phyloP scores from a whole-genome alignment of 2,888 invertebrate species.

The Euproctis similis region DNA sequence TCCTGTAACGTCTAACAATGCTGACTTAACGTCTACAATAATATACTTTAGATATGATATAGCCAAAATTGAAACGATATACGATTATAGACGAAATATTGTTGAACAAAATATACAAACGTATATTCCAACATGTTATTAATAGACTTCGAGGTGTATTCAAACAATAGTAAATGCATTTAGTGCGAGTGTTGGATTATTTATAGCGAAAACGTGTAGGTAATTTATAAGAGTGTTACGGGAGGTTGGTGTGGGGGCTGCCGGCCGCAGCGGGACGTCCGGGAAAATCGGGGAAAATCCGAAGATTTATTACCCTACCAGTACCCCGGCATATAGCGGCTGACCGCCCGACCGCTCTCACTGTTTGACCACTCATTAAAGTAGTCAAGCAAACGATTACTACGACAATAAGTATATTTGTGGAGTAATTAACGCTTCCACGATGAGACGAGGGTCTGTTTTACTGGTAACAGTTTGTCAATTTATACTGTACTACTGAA shows the following conservation, averaged over 20 bases:
- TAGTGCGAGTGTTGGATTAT: conserved; percentile 67
- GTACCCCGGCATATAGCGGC: conserved; percentile 51
- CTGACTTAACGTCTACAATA: conserved; percentile 54
- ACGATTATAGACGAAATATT: conserved; percentile 26
- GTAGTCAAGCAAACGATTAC: conserved; percentile 68
- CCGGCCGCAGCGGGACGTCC: conserved; percentile 54
- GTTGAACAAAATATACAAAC: conserved; percentile 43
- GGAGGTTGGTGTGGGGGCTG: conserved; percentile 47
- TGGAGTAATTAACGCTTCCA: conserved; percentile 68
- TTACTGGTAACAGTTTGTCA: not conserved
- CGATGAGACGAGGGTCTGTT: conserved; percentile 64
- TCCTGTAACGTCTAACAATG: conserved; percentile 43
- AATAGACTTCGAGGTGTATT: conserved; percentile 56
- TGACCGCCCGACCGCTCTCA: conserved; percentile 51
- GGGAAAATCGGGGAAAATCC: conserved; percentile 72
- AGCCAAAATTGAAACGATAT: conserved; percentile 25
- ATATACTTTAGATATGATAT: too few species aligned
- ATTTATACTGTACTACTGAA: too few species aligned
- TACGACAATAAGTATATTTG: conserved; percentile 73
- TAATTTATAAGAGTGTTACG: conserved; percentile 71
- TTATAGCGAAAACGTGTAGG: conserved; percentile 71
- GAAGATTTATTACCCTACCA: conserved; percentile 67
- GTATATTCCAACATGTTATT: conserved; percentile 33
- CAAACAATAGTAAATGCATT: conserved; percentile 74
- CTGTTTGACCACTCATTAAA: conserved; percentile 73